Evolutionary conservation across 1,140 invertebrate species (phyloP).

Genomic region (Drosophila mauritiana): DNA sequence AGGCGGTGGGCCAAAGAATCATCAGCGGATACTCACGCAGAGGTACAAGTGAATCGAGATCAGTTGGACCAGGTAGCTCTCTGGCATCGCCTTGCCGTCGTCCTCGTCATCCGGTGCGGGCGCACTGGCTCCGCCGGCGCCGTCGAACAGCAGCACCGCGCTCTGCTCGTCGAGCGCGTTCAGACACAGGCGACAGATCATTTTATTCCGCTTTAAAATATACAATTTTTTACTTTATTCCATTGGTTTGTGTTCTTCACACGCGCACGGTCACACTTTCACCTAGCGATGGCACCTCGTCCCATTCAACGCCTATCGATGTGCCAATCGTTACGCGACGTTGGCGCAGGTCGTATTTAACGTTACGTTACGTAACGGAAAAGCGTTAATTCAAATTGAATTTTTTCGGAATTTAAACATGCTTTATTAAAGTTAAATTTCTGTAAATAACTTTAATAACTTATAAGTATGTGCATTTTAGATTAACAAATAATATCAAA

Average conservation of each 20-base stretch:
- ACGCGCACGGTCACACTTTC: conserved; percentile 18
- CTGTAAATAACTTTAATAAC: background rate
- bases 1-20: too few relatives aligned
- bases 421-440: background rate
- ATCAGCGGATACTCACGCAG: conserved; percentile 60
- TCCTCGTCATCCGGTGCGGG: conserved; percentile 28
- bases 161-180: conserved; percentile 65
- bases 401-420: background rate
- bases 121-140: conserved; percentile 20
- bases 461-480: background rate
- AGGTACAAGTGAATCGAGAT: conserved; percentile 80
- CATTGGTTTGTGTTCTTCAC: conserved; percentile 26
- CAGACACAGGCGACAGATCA: conserved; percentile 80
- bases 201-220: conserved; percentile 40
- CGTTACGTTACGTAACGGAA: background rate
- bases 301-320: background rate
- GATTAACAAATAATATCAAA: too few relatives aligned
- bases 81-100: conserved; percentile 60
- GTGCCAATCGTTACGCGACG: background rate
- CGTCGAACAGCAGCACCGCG: conserved; percentile 59
- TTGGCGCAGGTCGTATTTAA: background rate
- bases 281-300: conserved; percentile 2
- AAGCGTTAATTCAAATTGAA: background rate
- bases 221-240: conserved; percentile 19
- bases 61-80: conserved; percentile 76